Evolutionary conservation across 2,113 vertebrate genomes (phyloP), one percentile per base, ranked within the genome.

Genomic region (Microtus ochrogaster): DNA sequence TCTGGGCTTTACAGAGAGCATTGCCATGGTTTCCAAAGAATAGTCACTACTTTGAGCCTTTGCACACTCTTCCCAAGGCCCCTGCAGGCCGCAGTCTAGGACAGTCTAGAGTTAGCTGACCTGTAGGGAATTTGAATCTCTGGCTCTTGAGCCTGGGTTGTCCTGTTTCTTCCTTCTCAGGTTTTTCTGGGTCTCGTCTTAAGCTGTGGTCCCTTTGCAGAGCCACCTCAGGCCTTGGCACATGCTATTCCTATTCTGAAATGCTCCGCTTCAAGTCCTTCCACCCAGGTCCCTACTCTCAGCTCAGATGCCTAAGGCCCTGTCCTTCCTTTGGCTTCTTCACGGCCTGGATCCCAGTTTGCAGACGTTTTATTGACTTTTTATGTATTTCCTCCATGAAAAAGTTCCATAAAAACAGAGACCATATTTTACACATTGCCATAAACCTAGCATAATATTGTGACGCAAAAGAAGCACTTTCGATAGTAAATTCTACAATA

Each of bases 321-420:
- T 30, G 72, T 89, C 12, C 58, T 79, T 41, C 24, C 72, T 95
- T 58, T 81, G 70, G 82, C 76, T 93, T 91, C 81, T 85, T 88
- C 61, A 58, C 21, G 39, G 13, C 30, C 47, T 49, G 90, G 39
- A 55, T 89, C 81, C 66, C 84, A 96, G 77, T 65, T 13, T 79
- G 39, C 76, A 86, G 88, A 87, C 83, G 55, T 79, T 94, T 91
- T 88, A 84, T 74, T 83, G 76, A 76, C 36, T 93, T 86, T 24
- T 49, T 89, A 36, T 92, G 66, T 85, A 24, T 89, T 92, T 96
- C 74, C 79, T 93, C 92, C 68, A 16, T 61, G 78, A 97, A 81
- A 86, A 95, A 95, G 28, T 79, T 87, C 82, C 66, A 58, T 61
- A 44, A 94, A 82, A 90, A n/a, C 28, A 39, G 92, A 94, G 49